Base-by-base conservation (phyloP, 2,888 invertebrate species). In the Scaptomyza reducta region DNA sequence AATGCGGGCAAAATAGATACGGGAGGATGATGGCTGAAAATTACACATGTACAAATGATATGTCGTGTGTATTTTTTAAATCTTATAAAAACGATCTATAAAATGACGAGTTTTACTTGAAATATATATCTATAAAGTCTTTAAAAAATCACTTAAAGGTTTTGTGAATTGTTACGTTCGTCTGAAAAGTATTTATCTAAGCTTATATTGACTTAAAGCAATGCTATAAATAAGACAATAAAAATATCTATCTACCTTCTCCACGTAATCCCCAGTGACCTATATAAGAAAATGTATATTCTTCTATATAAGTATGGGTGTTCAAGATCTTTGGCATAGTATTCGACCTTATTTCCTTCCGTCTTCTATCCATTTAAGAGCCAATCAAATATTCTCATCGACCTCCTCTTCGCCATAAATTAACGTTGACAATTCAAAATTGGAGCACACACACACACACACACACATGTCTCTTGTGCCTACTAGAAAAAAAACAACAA, bases 381-480 rank as follows among this genome's bases (percentile, higher is more conserved):
- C 73, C 74, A 81, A 84, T 81, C 75, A 84, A 81, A 81, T 84
- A 78, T 78, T 75, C 78, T 60, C 65, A 72, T 64, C 80, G 66
- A 72, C 64, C 61, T 77, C 74, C 67, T 56, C 74, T 69, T 56
- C 71, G 82, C 71, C 62, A 82, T 81, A 81, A 81, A 85, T 81
- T 81, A 62, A 54, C 60, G 86, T 72, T 72, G 85, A 79, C 82
- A 85, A 60, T 60, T 65, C 50, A 49, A 67, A 81, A 79, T 85
- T 81, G 62, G 85, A 70, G 51, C 82, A 74, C 65, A 59, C 67
- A 58, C 14, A 38, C 38, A 40, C 1, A 46, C 82, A 78, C 63
- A 55, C 65, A 58, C 9, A 40, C 40, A 16, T 35, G 55, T 66
- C 49, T 46, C 46, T 47, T 44, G 33, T 33, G 50, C 6, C 27